These are phyloP conservation scores for Leptocoma aspasia DNA, from an alignment of 2,113 vertebrate species.

Conservation along the genomic window DNA sequence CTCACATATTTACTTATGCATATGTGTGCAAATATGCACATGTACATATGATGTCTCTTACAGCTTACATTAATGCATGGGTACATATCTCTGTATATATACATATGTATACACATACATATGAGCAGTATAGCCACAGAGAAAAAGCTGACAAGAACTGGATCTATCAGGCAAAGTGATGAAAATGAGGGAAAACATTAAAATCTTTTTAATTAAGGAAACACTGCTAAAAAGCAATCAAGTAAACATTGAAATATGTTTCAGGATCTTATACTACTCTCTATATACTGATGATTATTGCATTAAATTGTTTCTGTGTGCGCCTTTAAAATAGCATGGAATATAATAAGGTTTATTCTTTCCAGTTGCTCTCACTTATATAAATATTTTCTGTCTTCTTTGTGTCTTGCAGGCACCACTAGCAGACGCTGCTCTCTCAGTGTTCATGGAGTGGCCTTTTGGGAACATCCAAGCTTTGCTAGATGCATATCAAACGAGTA, in stretches of 20 bases:
- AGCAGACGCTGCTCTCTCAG: conserved; percentile 99
- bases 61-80: neutral
- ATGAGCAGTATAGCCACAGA: neutral
- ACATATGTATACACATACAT: neutral
- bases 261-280: neutral
- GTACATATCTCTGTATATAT: neutral
- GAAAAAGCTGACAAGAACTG: neutral
- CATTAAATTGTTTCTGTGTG: neutral
- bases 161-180: neutral
- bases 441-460: conserved; percentile 96
- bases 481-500: conserved; percentile 99
- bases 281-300: neutral
- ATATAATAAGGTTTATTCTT: neutral
- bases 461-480: conserved; percentile 99
- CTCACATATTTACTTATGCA: neutral
- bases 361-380: neutral
- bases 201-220: neutral
- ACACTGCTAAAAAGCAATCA: neutral
- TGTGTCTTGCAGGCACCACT: conserved; percentile 90
- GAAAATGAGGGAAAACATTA: neutral
- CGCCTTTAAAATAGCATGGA: neutral
- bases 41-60: neutral
- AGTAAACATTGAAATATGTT: neutral
- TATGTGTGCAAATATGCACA: neutral
- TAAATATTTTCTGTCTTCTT: conserved; percentile 72